Conservation (phyloP, 1,140 invertebrate species). For the Macrobrachium rosenbergii region DNA sequence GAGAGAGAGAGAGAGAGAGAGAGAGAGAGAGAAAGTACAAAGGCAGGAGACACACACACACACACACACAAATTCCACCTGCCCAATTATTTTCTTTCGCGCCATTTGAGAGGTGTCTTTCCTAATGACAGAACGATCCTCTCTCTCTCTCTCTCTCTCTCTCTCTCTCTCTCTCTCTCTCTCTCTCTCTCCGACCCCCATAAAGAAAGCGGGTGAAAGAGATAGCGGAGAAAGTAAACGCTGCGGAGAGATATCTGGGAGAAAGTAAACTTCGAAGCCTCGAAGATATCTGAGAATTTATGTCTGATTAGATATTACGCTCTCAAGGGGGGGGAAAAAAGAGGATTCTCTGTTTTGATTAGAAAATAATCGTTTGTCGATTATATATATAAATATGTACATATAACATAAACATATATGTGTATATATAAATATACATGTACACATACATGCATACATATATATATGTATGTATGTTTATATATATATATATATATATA, state of each 20-base stretch:
- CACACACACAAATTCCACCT: too few species aligned
- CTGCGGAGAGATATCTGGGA: too few species aligned
- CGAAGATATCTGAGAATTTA: not conserved
- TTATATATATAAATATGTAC: constrained; percentile 7
- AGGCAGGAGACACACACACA: not conserved
- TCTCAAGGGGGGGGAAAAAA: too few species aligned
- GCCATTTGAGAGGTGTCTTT: too few species aligned
- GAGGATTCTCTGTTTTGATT: not conserved
- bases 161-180: too few species aligned
- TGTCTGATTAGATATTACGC: not conserved
- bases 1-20: too few species aligned
- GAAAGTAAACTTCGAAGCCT: not conserved
- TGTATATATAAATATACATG: constrained; percentile 2
- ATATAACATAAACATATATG: not conserved
- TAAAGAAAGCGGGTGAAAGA: too few species aligned
- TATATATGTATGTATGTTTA: constrained; percentile 1
- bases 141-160: too few species aligned
- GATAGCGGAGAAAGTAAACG: not conserved
- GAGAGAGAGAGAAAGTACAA: not conserved
- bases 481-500: not conserved
- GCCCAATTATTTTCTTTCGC: too few species aligned
- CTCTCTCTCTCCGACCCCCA: too few species aligned
- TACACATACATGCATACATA: not conserved
- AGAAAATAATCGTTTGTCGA: not conserved
- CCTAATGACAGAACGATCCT: too few species aligned